Percentiles rank a stretch among this genome's conserved stretches.
phyloP scores from a whole-genome alignment of 2,797 vertebrate species.

The Dicrostonyx torquatus region DNA sequence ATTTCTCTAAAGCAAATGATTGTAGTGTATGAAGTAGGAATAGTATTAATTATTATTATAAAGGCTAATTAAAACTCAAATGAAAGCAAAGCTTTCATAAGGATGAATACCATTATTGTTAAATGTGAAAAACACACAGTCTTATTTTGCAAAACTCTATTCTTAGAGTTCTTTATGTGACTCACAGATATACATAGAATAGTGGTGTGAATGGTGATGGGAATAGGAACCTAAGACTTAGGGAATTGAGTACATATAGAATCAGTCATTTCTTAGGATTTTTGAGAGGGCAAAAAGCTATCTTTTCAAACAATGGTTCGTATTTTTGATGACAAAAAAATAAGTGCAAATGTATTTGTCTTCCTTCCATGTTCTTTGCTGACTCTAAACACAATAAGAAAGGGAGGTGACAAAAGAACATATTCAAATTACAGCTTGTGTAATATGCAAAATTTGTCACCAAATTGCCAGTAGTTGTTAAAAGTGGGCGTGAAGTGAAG shows the following conservation, averaged over 20 bases:
- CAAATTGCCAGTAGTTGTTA: constrained; percentile 45
- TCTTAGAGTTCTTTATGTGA: constrained; percentile 34
- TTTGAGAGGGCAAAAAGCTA: not conserved
- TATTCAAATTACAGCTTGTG: constrained; percentile 20
- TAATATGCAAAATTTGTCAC: constrained; percentile 44
- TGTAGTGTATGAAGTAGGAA: constrained; percentile 18
- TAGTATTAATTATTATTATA: constrained; percentile 70
- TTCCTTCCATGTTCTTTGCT: constrained; percentile 41
- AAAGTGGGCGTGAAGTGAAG: not conserved
- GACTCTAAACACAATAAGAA: constrained; percentile 3
- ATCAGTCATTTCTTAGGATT: constrained; percentile 23
- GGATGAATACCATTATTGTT: constrained; percentile 47
- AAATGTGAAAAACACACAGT: constrained; percentile 58
- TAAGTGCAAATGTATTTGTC: not conserved
- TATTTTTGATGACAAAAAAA: constrained; percentile 56
- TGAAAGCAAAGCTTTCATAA: constrained; percentile 66
- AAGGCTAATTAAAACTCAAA: constrained; percentile 73
- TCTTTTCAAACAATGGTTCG: not conserved
- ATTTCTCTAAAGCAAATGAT: constrained; percentile 61
- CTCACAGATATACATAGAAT: not conserved
- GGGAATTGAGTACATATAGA: not conserved
- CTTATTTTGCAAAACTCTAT: constrained; percentile 53
- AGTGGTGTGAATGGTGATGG: not conserved
- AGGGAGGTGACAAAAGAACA: constrained; percentile 47
- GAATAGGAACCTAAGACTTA: not conserved